phyloP scores from a whole-genome alignment of 2,113 vertebrate genomes.

The Clarias macrocephalus region DNA sequence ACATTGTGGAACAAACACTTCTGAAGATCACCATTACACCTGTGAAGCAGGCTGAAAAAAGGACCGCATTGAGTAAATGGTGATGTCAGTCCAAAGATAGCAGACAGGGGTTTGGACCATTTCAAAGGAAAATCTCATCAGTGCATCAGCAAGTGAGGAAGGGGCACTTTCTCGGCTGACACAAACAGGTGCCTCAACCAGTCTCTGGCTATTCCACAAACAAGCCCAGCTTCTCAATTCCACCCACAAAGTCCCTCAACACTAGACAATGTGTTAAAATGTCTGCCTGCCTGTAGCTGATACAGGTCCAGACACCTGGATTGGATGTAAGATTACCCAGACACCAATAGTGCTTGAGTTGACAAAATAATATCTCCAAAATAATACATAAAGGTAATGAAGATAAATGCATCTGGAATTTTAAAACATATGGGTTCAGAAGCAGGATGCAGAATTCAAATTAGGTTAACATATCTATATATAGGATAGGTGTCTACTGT shows the following conservation, averaged over 20 bases:
- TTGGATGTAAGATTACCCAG: slow-evolving; percentile 31
- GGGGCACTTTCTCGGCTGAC: slow-evolving; percentile 40
- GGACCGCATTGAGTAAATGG: slow-evolving; percentile 43
- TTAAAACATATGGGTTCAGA: neutral
- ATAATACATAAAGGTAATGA: neutral
- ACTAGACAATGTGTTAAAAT: slow-evolving; percentile 47
- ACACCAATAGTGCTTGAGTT: slow-evolving; percentile 21
- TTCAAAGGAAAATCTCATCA: slow-evolving; percentile 41
- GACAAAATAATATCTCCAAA: slow-evolving; percentile 28
- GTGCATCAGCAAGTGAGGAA: slow-evolving; percentile 29
- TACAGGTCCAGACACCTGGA: slow-evolving; percentile 40
- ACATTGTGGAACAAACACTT: slow-evolving; percentile 17
- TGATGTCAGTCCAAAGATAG: slow-evolving; percentile 40
- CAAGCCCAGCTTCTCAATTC: slow-evolving; percentile 38
- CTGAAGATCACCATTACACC: slow-evolving; percentile 40
- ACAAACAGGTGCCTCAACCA: slow-evolving; percentile 41
- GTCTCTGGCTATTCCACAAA: slow-evolving; percentile 44
- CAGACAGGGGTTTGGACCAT: slow-evolving; percentile 35
- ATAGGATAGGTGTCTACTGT: slow-evolving; percentile 33
- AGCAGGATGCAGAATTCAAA: slow-evolving; percentile 17
- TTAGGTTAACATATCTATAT: slow-evolving; percentile 14
- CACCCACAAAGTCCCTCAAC: slow-evolving; percentile 31
- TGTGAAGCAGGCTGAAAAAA: slow-evolving; percentile 32
- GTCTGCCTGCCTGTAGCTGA: slow-evolving; percentile 39
- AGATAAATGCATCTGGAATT: neutral